Evolutionary conservation across 2,113 vertebrate genomes (phyloP).

Genomic region (Falcunculus frontatus): DNA sequence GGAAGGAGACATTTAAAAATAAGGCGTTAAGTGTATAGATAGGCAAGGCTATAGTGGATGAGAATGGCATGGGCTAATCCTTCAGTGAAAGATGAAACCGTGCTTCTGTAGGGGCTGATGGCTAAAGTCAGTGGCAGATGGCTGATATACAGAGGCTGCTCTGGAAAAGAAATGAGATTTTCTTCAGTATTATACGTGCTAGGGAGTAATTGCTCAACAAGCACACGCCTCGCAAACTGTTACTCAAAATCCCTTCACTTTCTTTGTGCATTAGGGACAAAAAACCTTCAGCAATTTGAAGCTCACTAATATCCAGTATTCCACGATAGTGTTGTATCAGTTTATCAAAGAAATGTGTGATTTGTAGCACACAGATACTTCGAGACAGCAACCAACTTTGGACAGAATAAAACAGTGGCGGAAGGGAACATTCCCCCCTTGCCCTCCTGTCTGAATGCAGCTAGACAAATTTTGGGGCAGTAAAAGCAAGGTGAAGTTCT

Average conservation of each 20-base stretch:
- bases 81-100: conserved; percentile 55
- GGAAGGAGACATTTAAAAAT: conserved; percentile 43
- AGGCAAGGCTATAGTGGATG: conserved; percentile 38
- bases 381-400: background rate
- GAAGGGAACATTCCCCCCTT: background rate
- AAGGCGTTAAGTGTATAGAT: conserved; percentile 42
- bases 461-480: background rate
- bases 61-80: conserved; percentile 55
- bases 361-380: background rate
- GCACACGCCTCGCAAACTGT: fast-evolving
- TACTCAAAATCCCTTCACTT: background rate
- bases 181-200: background rate
- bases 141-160: background rate
- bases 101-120: background rate
- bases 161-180: conserved; percentile 5
- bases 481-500: background rate
- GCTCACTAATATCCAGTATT: background rate
- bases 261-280: background rate
- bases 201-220: background rate
- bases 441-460: background rate
- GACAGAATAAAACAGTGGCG: background rate
- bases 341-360: background rate
- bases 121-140: conserved; percentile 36
- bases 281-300: background rate
- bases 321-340: background rate